These are phyloP conservation scores for Tetrax tetrax DNA, from an alignment of 2,113 vertebrate species.

Conservation along the genomic window DNA sequence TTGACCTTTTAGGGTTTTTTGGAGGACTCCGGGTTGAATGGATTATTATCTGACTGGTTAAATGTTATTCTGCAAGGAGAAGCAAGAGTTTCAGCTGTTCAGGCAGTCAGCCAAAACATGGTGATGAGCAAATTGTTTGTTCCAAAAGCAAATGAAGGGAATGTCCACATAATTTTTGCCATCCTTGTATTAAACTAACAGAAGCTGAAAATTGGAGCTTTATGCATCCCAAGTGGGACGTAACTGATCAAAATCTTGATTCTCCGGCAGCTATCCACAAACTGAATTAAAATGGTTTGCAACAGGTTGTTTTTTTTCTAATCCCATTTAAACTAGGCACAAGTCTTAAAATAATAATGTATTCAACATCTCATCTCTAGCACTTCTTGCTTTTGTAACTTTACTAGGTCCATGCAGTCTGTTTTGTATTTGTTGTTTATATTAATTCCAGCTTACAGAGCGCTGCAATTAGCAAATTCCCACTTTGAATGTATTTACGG, in stretches of 20 bases:
- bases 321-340: neutral
- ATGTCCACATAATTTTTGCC: constrained; percentile 39
- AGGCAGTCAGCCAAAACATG: constrained; percentile 27
- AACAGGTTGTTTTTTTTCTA: constrained; percentile 12
- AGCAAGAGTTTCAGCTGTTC: neutral
- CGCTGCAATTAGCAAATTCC: constrained; percentile 55
- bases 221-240: neutral
- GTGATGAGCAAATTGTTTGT: constrained; percentile 56
- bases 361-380: neutral
- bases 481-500: constrained; percentile 41
- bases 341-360: constrained; percentile 4
- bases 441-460: constrained; percentile 27
- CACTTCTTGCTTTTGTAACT: neutral
- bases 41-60: constrained; percentile 40
- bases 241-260: constrained; percentile 24
- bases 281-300: constrained; percentile 20
- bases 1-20: neutral
- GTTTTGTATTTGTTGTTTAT: constrained; percentile 22
- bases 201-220: constrained; percentile 17
- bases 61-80: constrained; percentile 52
- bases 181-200: constrained; percentile 38
- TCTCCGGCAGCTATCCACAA: constrained; percentile 15
- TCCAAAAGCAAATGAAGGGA: constrained; percentile 2
- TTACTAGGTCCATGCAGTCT: neutral
- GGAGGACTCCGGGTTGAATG: neutral